Base-by-base conservation (phyloP, 2,113 vertebrate genomes). In the Cryptomyrus ogoouensis region DNA sequence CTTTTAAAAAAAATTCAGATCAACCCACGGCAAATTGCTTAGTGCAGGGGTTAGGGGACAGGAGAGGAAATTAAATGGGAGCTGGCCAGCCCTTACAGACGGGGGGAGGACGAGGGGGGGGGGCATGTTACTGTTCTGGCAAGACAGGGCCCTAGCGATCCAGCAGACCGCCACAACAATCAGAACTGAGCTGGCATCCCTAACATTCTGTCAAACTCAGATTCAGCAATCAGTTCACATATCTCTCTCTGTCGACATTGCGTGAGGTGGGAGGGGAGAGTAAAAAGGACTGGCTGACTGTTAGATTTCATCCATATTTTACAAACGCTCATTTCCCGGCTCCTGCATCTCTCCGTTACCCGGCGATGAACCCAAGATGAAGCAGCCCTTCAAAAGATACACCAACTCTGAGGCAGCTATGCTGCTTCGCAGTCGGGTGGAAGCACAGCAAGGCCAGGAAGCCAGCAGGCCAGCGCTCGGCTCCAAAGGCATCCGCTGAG, bases 1-100 rank as follows among this genome's bases (percentile, higher is more conserved):
- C 49, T 89, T 42, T 83, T 80, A 56, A 50, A 50, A 39, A 80
- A 80, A 89, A 83, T 89, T 89, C 88, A 89, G 50, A 53, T 89
- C 49, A 15, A 53, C 35, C 31, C n/a, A 53, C 47, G 7, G 27
- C 88, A 83, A 89, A 89, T 53, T 24, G 74, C 27, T 83, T 83
- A 35, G 13, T n/a, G 46, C 21, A 27, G n/a, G 24, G n/a, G 12
- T 50, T 27, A n/a, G 47, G 49, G 49, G n/a, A 47, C 24, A 46
- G 9, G 46, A 27, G 24, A 27, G n/a, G 47, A 83, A 80, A 83
- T 52, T 80, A 42, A 49, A 89, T 42, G 39, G 70, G 42, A 83
- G 21, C 47, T 89, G n/a, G n/a, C 39, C 35, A 42, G 35, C 74
- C 5, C 17, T 80, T 19, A 12, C 27, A 12, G 56, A 62, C 15